Base-by-base conservation (phyloP, 2,888 invertebrate genomes). In the Ceriagrion tenellum region DNA sequence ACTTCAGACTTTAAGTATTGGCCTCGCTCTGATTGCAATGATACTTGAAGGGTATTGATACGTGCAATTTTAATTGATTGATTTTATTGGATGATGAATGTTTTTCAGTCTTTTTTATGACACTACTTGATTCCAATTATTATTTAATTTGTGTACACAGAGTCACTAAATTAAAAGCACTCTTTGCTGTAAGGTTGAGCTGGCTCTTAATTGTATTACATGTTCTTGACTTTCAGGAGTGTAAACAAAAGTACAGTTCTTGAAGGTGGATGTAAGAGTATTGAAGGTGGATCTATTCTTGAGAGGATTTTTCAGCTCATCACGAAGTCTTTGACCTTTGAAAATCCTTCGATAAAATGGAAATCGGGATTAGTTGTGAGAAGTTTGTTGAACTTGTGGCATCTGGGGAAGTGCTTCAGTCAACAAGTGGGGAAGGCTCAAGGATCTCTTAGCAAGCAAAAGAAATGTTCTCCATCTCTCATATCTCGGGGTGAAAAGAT, bases 301-400 rank as follows among this genome's bases (percentile, higher is more conserved):
- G 69, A 93, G 30, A 69, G 93, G 47, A 69, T 93, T 26, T 69
- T 47, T 40, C 47, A 93, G n/a, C 93, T 93, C 13, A 93, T 93
- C 4, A 69, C 16, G 40, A 47, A 63, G 47, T 69, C 93, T 16
- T n/a, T 69, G 23, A 47, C n/a, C n/a, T 93, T 93, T n/a, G 69
- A 47, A 47, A 93, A 93, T 93, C 69, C 69, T 35, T 69, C 63
- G 6, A 93, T 69, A 26, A 93, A 93, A 20, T 93, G 93, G 93
- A 93, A 93, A 13, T 93, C 93, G 0, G 93, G 93, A 26, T 74
- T 93, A 16, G 93, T 93, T 16, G 63, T 69, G 26, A 69, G 93
- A 74, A 74, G 93, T 69, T 74, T 93, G 35, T 93, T 93, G n/a
- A 93, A 93, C 20, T 16, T 47, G 4, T 93, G 93, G 93, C 93